Evolutionary conservation across 2,888 invertebrate genomes (phyloP).

Genomic region (Pantelozetes paolii): DNA sequence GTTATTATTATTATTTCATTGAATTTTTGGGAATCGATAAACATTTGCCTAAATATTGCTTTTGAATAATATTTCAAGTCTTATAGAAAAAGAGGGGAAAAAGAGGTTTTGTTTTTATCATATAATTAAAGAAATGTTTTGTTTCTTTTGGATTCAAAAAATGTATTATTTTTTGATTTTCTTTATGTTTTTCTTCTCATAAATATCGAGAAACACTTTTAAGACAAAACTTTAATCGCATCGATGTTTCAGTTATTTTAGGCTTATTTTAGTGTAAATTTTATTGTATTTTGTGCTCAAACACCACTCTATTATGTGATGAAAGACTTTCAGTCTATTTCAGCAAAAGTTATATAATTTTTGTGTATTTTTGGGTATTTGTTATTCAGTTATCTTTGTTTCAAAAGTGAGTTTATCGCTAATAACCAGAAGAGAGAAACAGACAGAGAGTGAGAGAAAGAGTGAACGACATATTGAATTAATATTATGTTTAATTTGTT

Average conservation of each 20-base stretch:
- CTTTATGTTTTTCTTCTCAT: not conserved
- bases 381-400: not conserved
- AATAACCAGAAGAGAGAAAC: slow-evolving; percentile 34
- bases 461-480: not conserved
- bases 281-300: slow-evolving; percentile 17
- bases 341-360: not conserved
- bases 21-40: slow-evolving; percentile 3
- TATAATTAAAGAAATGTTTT: not conserved
- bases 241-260: slow-evolving; percentile 30
- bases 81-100: not conserved
- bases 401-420: slow-evolving; percentile 28
- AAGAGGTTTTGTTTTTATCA: not conserved
- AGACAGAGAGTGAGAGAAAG: no score
- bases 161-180: not conserved
- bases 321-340: slow-evolving; percentile 25
- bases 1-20: not conserved
- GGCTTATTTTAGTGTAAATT: slow-evolving; percentile 1
- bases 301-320: slow-evolving; percentile 32
- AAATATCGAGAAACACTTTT: not conserved
- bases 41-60: slow-evolving; percentile 36
- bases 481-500: not conserved
- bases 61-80: slow-evolving; percentile 1
- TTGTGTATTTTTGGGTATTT: not conserved
- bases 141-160: not conserved
- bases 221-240: slow-evolving; percentile 32